A percentile compares a stretch with the other conserved stretches of the same genome.
These are phyloP conservation scores for Otocyon megalotis DNA, from an alignment of 2,113 vertebrate genomes.

Conservation along the genomic window DNA sequence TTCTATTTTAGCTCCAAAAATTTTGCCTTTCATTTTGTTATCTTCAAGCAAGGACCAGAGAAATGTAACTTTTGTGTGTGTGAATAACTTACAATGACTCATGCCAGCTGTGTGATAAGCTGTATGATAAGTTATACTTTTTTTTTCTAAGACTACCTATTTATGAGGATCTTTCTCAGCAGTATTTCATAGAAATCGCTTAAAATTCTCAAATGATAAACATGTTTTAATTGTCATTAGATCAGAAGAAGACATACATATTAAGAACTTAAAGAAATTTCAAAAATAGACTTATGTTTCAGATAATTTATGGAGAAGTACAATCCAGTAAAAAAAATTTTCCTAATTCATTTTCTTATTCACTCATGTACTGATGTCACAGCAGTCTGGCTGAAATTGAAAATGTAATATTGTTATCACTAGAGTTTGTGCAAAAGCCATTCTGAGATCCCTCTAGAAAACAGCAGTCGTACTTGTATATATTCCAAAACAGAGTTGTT, in stretches of 20 bases:
- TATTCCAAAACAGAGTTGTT: neutral
- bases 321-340: neutral
- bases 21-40: conserved; percentile 30
- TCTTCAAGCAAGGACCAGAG: neutral
- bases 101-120: neutral
- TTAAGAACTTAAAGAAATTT: conserved; percentile 6
- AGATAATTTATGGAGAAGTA: neutral
- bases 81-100: neutral
- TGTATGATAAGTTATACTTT: neutral
- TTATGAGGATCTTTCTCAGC: neutral
- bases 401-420: neutral
- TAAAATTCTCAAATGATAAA: neutral
- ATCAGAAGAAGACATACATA: neutral
- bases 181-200: neutral
- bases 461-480: neutral
- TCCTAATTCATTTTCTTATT: neutral
- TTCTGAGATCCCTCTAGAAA: conserved; percentile 25
- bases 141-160: neutral
- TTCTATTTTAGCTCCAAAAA: neutral
- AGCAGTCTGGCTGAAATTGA: neutral
- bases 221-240: neutral
- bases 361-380: neutral
- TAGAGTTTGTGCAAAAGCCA: neutral
- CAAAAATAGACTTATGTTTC: neutral
- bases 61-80: conserved; percentile 25